Evolutionary conservation across 92 coral and sea anemone genomes (phyloP).

Genomic region (Phenganax subtilis): DNA sequence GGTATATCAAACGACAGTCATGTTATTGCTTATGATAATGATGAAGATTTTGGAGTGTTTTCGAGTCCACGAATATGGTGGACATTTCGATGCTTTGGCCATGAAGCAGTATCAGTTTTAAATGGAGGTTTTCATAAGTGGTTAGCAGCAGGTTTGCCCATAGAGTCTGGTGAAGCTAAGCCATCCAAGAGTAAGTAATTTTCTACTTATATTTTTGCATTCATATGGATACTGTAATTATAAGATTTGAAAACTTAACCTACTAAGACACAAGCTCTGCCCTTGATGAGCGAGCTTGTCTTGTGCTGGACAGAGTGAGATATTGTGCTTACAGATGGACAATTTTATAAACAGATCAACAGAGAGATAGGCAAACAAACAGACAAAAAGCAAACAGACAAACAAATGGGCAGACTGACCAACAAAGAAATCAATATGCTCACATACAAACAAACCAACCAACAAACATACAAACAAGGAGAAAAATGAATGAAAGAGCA

Average conservation of each 20-base stretch:
- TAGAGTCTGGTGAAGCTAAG: constrained; percentile 54
- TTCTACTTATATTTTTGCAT: no score
- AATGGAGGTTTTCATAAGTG: constrained; percentile 87
- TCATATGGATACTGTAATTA: not conserved
- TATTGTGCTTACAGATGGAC: no score
- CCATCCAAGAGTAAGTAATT: constrained; percentile 41
- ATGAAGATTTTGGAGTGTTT: constrained; percentile 64
- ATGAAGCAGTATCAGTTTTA: constrained; percentile 74
- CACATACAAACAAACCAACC: no score
- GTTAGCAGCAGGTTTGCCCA: constrained; percentile 65
- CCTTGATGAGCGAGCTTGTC: no score
- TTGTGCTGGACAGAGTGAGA: no score
- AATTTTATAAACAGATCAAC: no score
- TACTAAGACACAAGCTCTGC: not conserved
- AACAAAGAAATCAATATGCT: no score
- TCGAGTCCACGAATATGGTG: constrained; percentile 97
- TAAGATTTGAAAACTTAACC: not conserved
- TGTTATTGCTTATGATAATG: constrained; percentile 80
- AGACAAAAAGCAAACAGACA: no score
- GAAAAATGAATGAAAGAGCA: no score
- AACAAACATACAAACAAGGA: no score
- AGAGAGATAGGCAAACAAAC: no score
- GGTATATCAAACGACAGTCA: constrained; percentile 83
- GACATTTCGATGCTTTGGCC: constrained; percentile 89
- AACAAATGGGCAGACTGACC: no score